Conservation (phyloP, 2,888 invertebrate species). For the Macrophya annulata region DNA sequence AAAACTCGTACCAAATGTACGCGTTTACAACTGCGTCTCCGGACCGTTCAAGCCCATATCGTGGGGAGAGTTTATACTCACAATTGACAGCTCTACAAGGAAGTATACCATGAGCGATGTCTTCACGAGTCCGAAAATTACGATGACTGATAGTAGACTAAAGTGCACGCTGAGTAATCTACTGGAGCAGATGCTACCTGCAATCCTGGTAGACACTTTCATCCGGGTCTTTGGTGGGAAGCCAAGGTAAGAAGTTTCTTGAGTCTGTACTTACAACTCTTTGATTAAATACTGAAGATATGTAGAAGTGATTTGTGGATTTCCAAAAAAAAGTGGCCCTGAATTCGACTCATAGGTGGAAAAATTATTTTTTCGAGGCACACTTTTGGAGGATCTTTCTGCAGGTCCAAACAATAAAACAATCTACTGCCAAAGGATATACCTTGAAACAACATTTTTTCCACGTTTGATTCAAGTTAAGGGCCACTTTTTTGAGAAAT, state of each 20-base stretch:
- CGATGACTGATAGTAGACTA: neutral
- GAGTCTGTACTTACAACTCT: neutral
- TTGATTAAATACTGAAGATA: neutral
- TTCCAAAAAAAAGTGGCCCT: no score
- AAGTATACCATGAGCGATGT: constrained; percentile 5
- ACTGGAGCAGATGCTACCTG: neutral
- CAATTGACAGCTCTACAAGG: neutral
- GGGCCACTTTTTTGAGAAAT: no score
- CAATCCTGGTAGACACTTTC: neutral
- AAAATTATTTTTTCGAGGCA: no score
- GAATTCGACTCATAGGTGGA: no score
- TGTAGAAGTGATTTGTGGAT: neutral
- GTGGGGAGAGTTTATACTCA: neutral
- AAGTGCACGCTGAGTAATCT: neutral
- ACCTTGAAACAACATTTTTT: no score
- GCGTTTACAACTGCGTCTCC: constrained; percentile 17
- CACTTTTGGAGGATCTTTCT: no score
- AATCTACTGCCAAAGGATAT: no score
- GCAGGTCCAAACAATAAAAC: no score
- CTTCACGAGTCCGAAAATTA: neutral
- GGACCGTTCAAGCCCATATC: neutral
- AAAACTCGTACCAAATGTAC: neutral
- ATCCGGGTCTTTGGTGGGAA: neutral
- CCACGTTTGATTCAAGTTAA: no score
- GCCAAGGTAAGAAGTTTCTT: neutral